Conservation (phyloP, 2,888 invertebrate genomes). For the Drosophila paramelanica region DNA sequence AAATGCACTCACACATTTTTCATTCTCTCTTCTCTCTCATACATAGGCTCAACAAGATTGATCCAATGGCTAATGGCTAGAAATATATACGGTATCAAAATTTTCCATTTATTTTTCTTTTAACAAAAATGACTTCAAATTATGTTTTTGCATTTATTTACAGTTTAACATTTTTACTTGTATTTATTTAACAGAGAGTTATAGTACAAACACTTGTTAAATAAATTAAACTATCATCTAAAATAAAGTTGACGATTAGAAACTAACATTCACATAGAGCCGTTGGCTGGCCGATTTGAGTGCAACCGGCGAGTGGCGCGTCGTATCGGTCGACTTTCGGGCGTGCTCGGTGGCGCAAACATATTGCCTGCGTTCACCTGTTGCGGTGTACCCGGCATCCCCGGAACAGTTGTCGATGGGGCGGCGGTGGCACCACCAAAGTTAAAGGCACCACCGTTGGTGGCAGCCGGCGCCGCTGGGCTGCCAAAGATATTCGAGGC, state of each 20-base stretch:
- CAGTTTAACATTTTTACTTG: slow-evolving; percentile 10
- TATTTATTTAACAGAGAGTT: background rate
- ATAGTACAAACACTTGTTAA: background rate
- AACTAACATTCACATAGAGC: background rate
- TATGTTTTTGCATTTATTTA: slow-evolving; percentile 9
- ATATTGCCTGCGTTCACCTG: slow-evolving; percentile 63
- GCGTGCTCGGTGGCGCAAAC: slow-evolving; percentile 61
- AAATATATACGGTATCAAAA: too few relatives aligned
- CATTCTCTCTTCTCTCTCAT: too few relatives aligned
- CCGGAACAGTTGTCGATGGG: slow-evolving; percentile 19
- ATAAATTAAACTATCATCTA: background rate
- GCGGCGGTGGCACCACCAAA: slow-evolving; percentile 46
- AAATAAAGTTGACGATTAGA: background rate
- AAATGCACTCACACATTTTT: too few relatives aligned
- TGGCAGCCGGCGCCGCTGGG: slow-evolving; percentile 15
- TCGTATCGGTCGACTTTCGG: slow-evolving; percentile 69
- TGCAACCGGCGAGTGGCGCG: slow-evolving; percentile 77
- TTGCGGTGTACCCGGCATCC: slow-evolving; percentile 39
- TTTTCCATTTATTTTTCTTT: too few relatives aligned
- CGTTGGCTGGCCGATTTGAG: background rate
- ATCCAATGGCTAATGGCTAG: too few relatives aligned
- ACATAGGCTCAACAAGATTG: too few relatives aligned
- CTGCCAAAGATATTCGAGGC: slow-evolving; percentile 56
- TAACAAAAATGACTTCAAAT: too few relatives aligned
- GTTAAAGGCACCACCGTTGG: slow-evolving; percentile 50